Base-by-base conservation (phyloP, 2,888 invertebrate species). In the Gymnocheta viridis region DNA sequence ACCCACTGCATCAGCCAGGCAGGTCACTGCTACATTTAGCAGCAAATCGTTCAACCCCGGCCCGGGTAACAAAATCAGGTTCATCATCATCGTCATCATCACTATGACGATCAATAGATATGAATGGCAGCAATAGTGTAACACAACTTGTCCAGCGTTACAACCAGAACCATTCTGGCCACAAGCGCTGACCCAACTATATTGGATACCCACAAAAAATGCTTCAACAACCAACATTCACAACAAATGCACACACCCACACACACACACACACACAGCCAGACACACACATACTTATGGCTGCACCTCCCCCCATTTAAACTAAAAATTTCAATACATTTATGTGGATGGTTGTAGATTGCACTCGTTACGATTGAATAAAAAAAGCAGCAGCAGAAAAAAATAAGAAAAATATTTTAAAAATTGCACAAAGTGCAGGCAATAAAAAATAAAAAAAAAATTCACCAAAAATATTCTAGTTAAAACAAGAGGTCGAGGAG, bases 141-240 rank as follows among this genome's bases (percentile, higher is more conserved):
- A 73, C 70, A 81, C 84, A 78, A 84, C 81, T 81, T 87, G 86
- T 86, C 88, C 87, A 87, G 85, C 82, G 87, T 88, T 88, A 86
- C 89, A 89, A 89, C 90, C 90, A 90, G 90, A 90, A 88, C 90
- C 90, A 89, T 90, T 90, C 89, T 90, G 90, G 90, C 90, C 90
- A 90, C 90, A 90, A 90, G 90, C 90, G 88, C 90, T 90, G 90
- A 90, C 90, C 90, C 90, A 90, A 90, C 90, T 89, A 87, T 87
- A 87, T 90, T 88, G 90, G 90, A 90, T 89, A 89, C 89, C 90
- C 90, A 87, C 90, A 90, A 90, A 90, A 89, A 88, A 89, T 86
- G 85, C 85, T 86, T 80, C 78, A 82, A 74, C 79, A 79, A 72
- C 85, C 84, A 81, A 81, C 80, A 79, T 74, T 66, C 74, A 78